These are phyloP conservation scores for Octopus sinensis DNA, from an alignment of 1,140 invertebrate species.

Conservation along the genomic window DNA sequence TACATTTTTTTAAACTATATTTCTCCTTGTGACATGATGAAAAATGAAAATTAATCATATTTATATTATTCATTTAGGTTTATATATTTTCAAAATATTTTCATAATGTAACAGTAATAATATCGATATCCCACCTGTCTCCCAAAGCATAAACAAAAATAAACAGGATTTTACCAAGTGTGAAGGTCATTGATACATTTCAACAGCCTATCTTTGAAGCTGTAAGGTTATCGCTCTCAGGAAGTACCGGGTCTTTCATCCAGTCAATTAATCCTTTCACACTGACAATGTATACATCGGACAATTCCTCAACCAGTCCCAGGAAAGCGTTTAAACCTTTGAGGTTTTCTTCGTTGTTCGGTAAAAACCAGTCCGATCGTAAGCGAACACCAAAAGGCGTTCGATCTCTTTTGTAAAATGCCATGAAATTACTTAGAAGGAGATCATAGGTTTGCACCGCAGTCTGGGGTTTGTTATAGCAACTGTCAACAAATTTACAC, in stretches of 20 bases:
- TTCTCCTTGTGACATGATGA: no score
- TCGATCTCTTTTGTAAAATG: constrained; percentile 19
- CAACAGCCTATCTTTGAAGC: neutral
- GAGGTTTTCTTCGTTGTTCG: constrained; percentile 21
- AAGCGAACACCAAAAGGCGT: constrained; percentile 24
- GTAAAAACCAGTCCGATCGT: constrained; percentile 30
- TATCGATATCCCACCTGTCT: no score
- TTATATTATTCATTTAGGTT: no score
- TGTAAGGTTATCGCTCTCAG: neutral
- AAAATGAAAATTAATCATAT: no score
- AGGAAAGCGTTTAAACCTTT: constrained; percentile 19
- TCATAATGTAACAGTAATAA: no score
- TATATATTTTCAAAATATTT: no score
- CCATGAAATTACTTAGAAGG: constrained; percentile 23
- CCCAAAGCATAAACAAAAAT: no score
- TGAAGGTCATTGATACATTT: neutral
- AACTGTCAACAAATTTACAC: constrained; percentile 26
- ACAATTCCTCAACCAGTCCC: constrained; percentile 15
- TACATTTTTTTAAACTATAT: no score
- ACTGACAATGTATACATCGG: constrained; percentile 23
- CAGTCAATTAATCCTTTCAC: constrained; percentile 20
- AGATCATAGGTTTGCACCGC: constrained; percentile 18
- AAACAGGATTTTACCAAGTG: no score
- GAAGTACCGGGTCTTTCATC: constrained; percentile 22
- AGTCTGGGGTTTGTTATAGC: constrained; percentile 26